phyloP scores from a whole-genome alignment of 64 coral and sea anemone species.

The Dendrophyllia cribrosa region DNA sequence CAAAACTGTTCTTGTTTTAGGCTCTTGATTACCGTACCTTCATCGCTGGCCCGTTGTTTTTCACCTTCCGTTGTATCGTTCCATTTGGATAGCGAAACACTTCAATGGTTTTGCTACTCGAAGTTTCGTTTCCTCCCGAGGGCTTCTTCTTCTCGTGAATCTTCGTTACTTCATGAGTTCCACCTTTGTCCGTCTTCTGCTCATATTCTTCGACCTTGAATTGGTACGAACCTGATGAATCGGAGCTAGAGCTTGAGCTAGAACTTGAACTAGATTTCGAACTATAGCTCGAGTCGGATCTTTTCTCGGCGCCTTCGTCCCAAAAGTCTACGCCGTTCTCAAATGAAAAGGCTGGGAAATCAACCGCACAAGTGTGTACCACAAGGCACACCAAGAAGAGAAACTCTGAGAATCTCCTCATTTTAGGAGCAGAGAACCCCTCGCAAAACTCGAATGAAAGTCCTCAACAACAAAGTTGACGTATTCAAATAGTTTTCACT shows the following conservation, averaged over 20 bases:
- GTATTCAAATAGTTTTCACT: background rate
- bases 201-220: slow-evolving; percentile 32
- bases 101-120: slow-evolving; percentile 30
- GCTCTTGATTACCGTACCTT: background rate
- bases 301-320: slow-evolving; percentile 8
- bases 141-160: slow-evolving; percentile 22
- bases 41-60: slow-evolving; percentile 13
- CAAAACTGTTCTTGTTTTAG: no score
- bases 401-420: background rate
- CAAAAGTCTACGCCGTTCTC: background rate
- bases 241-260: slow-evolving; percentile 1
- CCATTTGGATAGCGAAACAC: slow-evolving; percentile 33
- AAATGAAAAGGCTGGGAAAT: background rate
- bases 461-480: background rate
- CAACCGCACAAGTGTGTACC: background rate
- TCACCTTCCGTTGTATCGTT: slow-evolving; percentile 37
- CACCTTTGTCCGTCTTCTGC: slow-evolving; percentile 20
- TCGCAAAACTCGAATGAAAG: background rate
- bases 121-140: slow-evolving; percentile 11
- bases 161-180: slow-evolving; percentile 36
- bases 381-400: background rate
- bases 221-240: background rate
- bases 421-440: background rate
- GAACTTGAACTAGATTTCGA: slow-evolving; percentile 18
- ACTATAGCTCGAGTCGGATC: background rate